Evolutionary conservation across 2,888 invertebrate species (phyloP).

Genomic region (Disparrhopalites patrizii): DNA sequence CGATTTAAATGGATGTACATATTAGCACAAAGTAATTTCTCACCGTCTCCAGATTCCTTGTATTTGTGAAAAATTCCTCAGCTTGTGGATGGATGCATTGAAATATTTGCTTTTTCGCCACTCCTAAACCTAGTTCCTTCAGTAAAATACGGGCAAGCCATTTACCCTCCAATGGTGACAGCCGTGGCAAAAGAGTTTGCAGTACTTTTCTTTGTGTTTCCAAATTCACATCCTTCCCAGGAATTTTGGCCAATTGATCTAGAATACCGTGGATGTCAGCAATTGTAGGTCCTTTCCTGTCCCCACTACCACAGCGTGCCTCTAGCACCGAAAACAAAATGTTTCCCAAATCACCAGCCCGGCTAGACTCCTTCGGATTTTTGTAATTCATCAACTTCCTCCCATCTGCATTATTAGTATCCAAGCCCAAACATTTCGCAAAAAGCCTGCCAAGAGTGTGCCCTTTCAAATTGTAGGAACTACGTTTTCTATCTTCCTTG

Average conservation of each 20-base stretch:
- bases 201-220: conserved; percentile 34
- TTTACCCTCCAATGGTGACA: conserved; percentile 44
- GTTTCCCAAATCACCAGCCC: conserved; percentile 35
- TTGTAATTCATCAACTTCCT: conserved; percentile 37
- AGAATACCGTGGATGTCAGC: conserved; percentile 37
- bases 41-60: conserved; percentile 37
- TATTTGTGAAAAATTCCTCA: conserved; percentile 27
- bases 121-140: conserved; percentile 33
- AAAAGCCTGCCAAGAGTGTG: conserved; percentile 35
- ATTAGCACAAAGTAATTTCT: neutral
- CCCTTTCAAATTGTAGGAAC: conserved; percentile 41
- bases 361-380: conserved; percentile 29
- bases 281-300: conserved; percentile 7
- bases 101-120: conserved; percentile 33
- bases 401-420: conserved; percentile 35
- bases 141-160: conserved; percentile 44
- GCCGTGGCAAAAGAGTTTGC: conserved; percentile 28
- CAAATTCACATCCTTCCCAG: conserved; percentile 28
- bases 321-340: conserved; percentile 29
- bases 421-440: conserved; percentile 39
- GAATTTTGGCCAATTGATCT: conserved; percentile 33
- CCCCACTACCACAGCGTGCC: conserved; percentile 13
- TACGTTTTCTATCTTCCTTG: conserved; percentile 32
- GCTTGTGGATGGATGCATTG: conserved; percentile 39
- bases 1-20: too few species aligned